Base-by-base conservation (phyloP, 2,797 vertebrate genomes). In the Takifugu ocellatus region DNA sequence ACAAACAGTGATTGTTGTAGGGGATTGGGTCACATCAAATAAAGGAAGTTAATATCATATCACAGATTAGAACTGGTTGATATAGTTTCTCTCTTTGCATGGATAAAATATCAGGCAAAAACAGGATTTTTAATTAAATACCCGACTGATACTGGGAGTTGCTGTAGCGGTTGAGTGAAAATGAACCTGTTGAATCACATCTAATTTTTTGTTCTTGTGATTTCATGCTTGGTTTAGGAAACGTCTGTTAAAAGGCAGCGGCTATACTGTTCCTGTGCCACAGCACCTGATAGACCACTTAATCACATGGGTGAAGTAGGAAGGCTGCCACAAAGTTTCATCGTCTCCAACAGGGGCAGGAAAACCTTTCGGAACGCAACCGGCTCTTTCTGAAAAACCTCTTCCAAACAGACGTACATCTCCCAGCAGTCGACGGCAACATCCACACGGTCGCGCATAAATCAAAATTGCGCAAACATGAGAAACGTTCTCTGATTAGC, bases 401-500 rank as follows among this genome's bases (percentile, higher is more conserved):
- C 39, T 5, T 8, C n/a, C 21, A 25, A 48, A 21, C 25, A 58
- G 49, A 54, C 47, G 9, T 7, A 14, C 15, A 17, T 49, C 33
- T 17, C 42, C 11, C 42, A n/a, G 43, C 43, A 44, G 43, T 33
- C 36, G 3, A 42, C 48, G 45, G 24, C 14, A 2, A 47, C 55
- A 42, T 14, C 55, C 59, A 1, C 7, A 8, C 10, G 43, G 56
- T 53, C 43, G 11, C 26, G 26, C 24, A 2, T 25, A 21, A 60
- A 58, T 49, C 17, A 58, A 54, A 65, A 76, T 54, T 57, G 63
- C n/a, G 63, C 59, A 75, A 68, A 73, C 58, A 42, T 51, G 63
- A 82, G 66, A 66, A 79, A 71, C 43, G 49, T 57, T 14, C 50
- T 26, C 63, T 74, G 51, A 49, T 51, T 66, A 72, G 61, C 44